These are phyloP conservation scores for Hippocampus barbouri DNA, from an alignment of 2,113 vertebrate genomes.

Conservation along the genomic window DNA sequence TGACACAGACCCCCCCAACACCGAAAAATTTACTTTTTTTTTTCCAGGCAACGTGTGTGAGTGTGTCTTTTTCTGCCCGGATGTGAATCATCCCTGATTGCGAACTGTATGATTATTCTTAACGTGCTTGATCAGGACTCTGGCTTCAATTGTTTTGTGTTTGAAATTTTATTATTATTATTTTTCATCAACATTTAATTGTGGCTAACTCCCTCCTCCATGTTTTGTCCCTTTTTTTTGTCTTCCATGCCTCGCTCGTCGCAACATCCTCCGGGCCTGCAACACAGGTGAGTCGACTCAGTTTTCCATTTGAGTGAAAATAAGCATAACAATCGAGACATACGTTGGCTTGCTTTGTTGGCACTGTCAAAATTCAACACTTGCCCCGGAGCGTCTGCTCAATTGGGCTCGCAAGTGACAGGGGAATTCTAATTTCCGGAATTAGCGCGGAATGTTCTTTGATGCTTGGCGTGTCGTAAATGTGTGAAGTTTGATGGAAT, in stretches of 20 bases:
- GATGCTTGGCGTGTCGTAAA: not conserved
- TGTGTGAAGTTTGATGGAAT: not conserved
- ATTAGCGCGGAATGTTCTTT: not conserved
- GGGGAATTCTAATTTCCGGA: not conserved
- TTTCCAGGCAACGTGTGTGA: not conserved
- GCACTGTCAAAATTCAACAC: not conserved
- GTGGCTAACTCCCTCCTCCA: not conserved
- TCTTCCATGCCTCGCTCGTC: not conserved
- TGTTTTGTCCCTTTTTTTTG: conserved; percentile 4
- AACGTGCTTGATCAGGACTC: not conserved
- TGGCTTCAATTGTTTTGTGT: not conserved
- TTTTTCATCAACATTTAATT: not conserved
- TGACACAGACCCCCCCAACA: not conserved
- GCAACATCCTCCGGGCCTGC: conserved; percentile 4
- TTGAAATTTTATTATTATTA: not conserved
- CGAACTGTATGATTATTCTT: not conserved
- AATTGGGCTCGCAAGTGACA: not conserved
- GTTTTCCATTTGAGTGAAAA: not conserved
- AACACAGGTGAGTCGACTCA: conserved; percentile 61
- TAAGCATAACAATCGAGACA: not conserved
- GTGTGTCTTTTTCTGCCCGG: not conserved
- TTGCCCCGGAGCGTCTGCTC: not conserved
- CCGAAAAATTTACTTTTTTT: not conserved
- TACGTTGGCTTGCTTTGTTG: not conserved
- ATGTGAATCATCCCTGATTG: not conserved